Conservation (phyloP, 2,797 vertebrate genomes). For the Pterois miles region DNA sequence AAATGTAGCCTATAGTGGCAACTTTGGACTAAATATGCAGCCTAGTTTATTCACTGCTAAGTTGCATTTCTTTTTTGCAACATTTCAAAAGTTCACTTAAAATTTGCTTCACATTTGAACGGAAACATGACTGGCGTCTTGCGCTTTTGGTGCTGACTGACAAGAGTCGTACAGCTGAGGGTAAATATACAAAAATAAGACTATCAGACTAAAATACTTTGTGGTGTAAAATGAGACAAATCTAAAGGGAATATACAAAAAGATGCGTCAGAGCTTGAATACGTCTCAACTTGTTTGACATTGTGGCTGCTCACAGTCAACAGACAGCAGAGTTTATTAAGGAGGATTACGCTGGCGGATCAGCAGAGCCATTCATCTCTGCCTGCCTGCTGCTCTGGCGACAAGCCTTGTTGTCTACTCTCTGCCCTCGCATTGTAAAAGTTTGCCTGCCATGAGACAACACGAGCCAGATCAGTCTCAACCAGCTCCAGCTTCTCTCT, state of each 20-base stretch:
- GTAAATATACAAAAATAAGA: not conserved
- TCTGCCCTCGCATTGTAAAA: constrained; percentile 23
- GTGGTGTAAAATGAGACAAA: not conserved
- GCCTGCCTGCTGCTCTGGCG: constrained; percentile 46
- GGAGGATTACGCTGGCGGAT: constrained; percentile 60
- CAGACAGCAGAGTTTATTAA: constrained; percentile 61
- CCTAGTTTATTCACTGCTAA: too few species aligned
- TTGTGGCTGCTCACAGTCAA: constrained; percentile 37
- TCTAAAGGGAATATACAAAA: not conserved
- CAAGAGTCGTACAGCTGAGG: not conserved
- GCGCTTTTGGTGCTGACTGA: not conserved
- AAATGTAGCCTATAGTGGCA: too few species aligned
- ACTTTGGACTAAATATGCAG: not conserved
- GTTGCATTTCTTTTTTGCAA: too few species aligned
- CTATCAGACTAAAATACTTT: not conserved
- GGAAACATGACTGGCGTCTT: not conserved
- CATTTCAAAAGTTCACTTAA: too few species aligned
- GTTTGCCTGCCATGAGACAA: constrained; percentile 1
- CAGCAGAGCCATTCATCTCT: constrained; percentile 35
- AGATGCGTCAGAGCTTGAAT: not conserved
- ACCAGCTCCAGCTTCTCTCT: not conserved
- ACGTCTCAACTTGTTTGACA: constrained; percentile 40
- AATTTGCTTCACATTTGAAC: too few species aligned
- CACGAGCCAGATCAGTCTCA: constrained; percentile 1
- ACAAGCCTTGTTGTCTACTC: constrained; percentile 13